Conservation (phyloP, 2,797 vertebrate genomes). For the Hypotaenidia philippensis region DNA sequence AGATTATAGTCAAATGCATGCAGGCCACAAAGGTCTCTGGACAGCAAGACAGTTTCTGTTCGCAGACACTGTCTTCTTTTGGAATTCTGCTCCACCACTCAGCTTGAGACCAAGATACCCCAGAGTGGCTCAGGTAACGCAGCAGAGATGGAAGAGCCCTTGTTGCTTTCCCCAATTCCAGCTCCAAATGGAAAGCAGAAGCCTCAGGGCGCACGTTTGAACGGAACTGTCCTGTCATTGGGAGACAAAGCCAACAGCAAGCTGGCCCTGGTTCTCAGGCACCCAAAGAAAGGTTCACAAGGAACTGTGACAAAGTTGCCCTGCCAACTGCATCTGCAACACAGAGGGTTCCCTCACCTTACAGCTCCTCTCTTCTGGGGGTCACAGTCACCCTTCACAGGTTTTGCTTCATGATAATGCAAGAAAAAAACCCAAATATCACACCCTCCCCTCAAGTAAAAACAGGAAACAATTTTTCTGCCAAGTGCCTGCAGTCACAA, state of each 20-base stretch:
- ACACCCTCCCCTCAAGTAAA: background rate
- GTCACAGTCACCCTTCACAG: background rate
- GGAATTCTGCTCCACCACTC: background rate
- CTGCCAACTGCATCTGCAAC: background rate
- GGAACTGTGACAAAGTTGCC: background rate
- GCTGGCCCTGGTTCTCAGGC: background rate
- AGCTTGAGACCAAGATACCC: background rate
- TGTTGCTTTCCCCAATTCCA: background rate
- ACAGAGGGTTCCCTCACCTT: background rate
- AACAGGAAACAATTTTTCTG: background rate
- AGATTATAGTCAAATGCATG: background rate
- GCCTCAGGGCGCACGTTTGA: background rate
- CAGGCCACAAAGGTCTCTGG: background rate
- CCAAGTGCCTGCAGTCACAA: background rate
- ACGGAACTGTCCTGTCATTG: background rate
- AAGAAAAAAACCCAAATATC: background rate
- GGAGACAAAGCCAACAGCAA: background rate
- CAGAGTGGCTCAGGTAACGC: background rate
- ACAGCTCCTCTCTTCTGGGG: rapidly evolving
- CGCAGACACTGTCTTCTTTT: background rate
- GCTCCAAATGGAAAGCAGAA: background rate
- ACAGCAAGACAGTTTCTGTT: background rate
- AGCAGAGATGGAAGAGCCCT: background rate
- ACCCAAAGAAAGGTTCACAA: background rate
- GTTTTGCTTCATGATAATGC: rapidly evolving